phyloP scores from a whole-genome alignment of 2,888 invertebrate genomes.

The Crocallis elinguaria region DNA sequence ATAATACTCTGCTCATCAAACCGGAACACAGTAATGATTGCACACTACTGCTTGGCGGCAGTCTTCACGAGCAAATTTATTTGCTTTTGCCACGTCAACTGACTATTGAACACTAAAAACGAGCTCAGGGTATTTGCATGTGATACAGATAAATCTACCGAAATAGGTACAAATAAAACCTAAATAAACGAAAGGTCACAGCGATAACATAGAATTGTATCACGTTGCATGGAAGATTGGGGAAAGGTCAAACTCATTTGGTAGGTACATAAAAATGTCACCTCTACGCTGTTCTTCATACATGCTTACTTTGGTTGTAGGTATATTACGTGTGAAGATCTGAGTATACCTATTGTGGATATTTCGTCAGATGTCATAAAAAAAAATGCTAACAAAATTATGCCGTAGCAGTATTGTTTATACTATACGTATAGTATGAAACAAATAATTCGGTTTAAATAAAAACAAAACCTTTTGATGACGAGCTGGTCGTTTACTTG shows the following conservation, averaged over 20 bases:
- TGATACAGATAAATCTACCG: neutral
- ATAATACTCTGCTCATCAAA: too few relatives aligned
- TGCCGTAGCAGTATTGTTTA: too few relatives aligned
- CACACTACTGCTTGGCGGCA: too few relatives aligned
- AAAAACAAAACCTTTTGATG: too few relatives aligned
- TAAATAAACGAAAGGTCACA: constrained; percentile 20
- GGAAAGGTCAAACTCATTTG: constrained; percentile 22
- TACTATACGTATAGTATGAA: too few relatives aligned
- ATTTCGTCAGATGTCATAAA: too few relatives aligned
- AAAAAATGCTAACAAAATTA: too few relatives aligned
- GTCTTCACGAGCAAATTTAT: neutral
- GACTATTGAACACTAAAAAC: neutral
- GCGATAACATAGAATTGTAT: constrained; percentile 20
- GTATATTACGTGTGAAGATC: neutral
- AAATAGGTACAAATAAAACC: constrained; percentile 11
- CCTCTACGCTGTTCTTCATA: constrained; percentile 5
- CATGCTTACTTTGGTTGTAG: neutral
- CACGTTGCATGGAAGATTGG: constrained; percentile 13
- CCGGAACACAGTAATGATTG: too few relatives aligned
- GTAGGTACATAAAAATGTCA: constrained; percentile 21
- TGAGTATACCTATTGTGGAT: too few relatives aligned
- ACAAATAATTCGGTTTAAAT: too few relatives aligned
- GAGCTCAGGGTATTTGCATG: neutral
- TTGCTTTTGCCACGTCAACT: neutral
- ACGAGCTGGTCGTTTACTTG: too few relatives aligned